Percentiles rank a stretch among this genome's conserved stretches.
These are phyloP conservation scores for Ornithoptera priamus DNA, from an alignment of 2,888 invertebrate species.

Conservation along the genomic window DNA sequence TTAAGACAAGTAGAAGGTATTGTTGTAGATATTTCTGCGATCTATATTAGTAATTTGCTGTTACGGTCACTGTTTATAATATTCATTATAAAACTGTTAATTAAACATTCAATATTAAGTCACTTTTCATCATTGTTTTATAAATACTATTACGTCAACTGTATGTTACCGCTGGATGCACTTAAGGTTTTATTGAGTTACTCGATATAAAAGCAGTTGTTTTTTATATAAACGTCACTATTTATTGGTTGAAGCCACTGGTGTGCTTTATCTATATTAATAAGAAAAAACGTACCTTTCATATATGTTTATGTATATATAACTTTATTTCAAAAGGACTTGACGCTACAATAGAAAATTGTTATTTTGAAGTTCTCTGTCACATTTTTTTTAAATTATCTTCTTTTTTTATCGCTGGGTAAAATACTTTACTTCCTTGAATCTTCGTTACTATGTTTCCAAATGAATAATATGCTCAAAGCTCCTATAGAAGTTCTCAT, in stretches of 20 bases:
- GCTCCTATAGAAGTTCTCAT: conserved; percentile 4
- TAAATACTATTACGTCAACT: not conserved
- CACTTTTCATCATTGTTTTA: not conserved
- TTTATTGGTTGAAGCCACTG: not conserved
- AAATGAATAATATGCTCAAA: not conserved
- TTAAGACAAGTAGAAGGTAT: no score
- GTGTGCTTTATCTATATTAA: not conserved
- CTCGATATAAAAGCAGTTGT: not conserved
- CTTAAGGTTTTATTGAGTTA: not conserved
- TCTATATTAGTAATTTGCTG: no score
- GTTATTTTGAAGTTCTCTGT: no score
- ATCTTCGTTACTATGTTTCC: not conserved
- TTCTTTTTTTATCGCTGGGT: not conserved
- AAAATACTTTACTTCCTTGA: not conserved
- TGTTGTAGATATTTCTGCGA: no score
- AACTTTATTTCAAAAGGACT: no score
- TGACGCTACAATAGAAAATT: no score
- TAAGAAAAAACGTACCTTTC: no score
- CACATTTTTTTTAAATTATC: no score
- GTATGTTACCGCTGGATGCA: not conserved
- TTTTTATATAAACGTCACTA: not conserved
- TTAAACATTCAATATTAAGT: no score
- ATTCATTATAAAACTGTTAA: no score
- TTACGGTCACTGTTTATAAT: no score
- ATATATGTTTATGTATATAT: no score